A percentile compares a stretch with the other conserved stretches of the same genome.
phyloP scores from a whole-genome alignment of 2,888 invertebrate species.

The Dione juno region DNA sequence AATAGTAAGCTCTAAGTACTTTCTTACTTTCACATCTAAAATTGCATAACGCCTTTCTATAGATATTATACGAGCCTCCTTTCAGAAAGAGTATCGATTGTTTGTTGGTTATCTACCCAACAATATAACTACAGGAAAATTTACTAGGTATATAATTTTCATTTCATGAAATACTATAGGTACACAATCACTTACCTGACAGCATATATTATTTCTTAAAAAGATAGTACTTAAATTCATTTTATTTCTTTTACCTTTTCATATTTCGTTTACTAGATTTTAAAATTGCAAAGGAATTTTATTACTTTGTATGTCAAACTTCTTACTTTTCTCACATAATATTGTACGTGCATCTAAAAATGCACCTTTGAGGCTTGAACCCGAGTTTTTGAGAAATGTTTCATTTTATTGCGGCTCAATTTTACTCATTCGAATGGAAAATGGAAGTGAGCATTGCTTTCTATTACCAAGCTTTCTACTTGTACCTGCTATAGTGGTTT shows the following conservation, averaged over 20 bases:
- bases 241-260: not conserved
- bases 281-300: conserved; percentile 3
- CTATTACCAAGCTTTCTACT: conserved; percentile 4
- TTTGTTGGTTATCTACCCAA: no score
- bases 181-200: no score
- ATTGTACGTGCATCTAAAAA: conserved; percentile 5
- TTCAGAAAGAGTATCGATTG: no score
- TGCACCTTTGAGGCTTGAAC: conserved; percentile 8
- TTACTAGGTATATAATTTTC: no score
- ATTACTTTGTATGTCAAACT: conserved; percentile 2
- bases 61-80: no score
- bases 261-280: not conserved
- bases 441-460: not conserved
- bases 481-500: not conserved
- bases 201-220: no score
- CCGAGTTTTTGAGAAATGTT: conserved; percentile 5
- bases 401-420: conserved; percentile 6
- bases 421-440: conserved; percentile 14
- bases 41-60: no score
- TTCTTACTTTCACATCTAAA: no score
- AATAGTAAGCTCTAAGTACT: no score
- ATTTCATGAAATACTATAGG: no score
- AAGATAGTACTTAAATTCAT: not conserved
- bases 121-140: no score
- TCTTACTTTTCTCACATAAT: not conserved